Conservation (phyloP, 2,888 invertebrate species). For the Scelioninae gen. 1 region DNA sequence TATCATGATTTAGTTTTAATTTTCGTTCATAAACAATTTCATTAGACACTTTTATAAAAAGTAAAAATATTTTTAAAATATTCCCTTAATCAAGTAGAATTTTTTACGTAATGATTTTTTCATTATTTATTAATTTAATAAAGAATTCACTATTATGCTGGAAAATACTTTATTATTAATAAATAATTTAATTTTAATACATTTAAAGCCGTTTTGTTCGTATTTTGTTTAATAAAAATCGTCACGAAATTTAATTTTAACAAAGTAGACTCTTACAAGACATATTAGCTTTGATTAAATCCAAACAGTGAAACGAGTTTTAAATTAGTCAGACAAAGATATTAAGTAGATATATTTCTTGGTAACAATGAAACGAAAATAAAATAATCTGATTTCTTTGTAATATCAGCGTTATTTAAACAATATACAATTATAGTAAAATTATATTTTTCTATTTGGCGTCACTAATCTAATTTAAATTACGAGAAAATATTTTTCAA, state of each 20-base stretch:
- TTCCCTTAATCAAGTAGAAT: no score
- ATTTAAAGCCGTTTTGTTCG: slow-evolving; percentile 11
- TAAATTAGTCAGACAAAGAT: slow-evolving; percentile 56
- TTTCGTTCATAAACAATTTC: no score
- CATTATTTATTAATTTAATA: no score
- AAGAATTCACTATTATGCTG: no score
- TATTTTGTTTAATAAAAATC: slow-evolving; percentile 34
- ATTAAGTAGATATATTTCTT: slow-evolving; percentile 33
- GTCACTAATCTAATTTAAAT: no score
- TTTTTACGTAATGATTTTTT: no score
- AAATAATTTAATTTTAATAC: slow-evolving; percentile 20
- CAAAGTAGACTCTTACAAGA: slow-evolving; percentile 36
- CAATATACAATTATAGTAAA: slow-evolving; percentile 9
- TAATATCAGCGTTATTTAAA: slow-evolving; percentile 27
- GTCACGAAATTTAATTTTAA: slow-evolving; percentile 45
- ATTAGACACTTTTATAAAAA: no score
- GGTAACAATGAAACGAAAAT: slow-evolving; percentile 19
- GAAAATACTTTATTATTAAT: not conserved
- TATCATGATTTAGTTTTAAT: no score
- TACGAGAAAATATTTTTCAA: not conserved
- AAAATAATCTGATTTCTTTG: slow-evolving; percentile 28
- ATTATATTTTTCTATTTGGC: not conserved
- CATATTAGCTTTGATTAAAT: slow-evolving; percentile 48
- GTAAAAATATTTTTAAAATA: no score
- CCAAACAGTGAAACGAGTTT: slow-evolving; percentile 50